Conservation (phyloP, 2,113 vertebrate species). For the Ptilonorhynchus violaceus region DNA sequence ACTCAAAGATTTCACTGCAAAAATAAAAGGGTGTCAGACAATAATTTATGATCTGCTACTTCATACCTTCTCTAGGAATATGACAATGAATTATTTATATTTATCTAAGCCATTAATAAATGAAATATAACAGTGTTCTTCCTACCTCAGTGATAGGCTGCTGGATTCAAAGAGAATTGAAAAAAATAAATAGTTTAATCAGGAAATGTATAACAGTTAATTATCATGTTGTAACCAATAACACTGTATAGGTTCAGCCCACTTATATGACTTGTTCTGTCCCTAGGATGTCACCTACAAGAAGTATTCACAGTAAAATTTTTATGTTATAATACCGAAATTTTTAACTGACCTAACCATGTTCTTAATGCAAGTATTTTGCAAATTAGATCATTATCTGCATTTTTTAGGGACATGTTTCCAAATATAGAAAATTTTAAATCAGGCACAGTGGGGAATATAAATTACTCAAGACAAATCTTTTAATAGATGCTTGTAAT, state of each 20-base stretch:
- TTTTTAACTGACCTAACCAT: not conserved
- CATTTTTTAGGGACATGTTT: not conserved
- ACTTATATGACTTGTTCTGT: not conserved
- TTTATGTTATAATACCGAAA: not conserved
- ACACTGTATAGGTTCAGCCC: not conserved
- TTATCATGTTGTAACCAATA: not conserved
- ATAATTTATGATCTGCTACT: conserved; percentile 43
- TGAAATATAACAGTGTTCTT: not conserved
- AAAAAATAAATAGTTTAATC: not conserved
- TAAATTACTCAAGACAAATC: not conserved
- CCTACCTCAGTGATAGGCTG: not conserved
- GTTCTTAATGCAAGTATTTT: not conserved
- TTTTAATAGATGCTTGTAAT: not conserved
- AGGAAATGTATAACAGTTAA: not conserved
- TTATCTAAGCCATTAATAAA: conserved; percentile 40
- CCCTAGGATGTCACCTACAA: not conserved
- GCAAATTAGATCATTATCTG: not conserved
- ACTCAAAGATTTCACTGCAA: conserved; percentile 3
- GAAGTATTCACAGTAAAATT: not conserved
- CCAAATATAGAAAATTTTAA: not conserved
- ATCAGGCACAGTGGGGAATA: not conserved
- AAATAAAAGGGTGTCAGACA: not conserved
- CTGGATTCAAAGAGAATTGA: not conserved
- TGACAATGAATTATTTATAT: conserved; percentile 45
- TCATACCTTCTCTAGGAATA: conserved; percentile 36